Evolutionary conservation across 2,113 vertebrate genomes (phyloP).

Genomic region (Esox niger): DNA sequence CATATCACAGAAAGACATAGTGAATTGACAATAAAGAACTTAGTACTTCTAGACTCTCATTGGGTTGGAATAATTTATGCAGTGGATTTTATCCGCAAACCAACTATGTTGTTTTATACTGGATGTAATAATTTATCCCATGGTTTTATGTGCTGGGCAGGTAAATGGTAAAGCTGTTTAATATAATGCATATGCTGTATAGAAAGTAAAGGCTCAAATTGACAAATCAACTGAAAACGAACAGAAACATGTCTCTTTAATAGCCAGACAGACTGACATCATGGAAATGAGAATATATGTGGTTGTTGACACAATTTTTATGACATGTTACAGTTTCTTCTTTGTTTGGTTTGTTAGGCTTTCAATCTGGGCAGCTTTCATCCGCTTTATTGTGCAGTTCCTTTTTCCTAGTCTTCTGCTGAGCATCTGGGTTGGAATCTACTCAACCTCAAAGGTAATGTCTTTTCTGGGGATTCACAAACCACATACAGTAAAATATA

Average conservation of each 20-base stretch:
- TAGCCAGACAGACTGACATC: too few species aligned
- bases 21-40: constrained; percentile 22
- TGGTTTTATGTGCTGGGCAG: background rate
- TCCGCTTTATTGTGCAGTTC: background rate
- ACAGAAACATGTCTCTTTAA: too few species aligned
- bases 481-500: background rate
- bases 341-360: too few species aligned
- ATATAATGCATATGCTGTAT: too few species aligned
- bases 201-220: too few species aligned
- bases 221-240: too few species aligned
- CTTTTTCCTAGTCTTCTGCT: constrained; percentile 1
- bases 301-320: too few species aligned
- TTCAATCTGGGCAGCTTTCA: too few species aligned
- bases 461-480: constrained; percentile 29
- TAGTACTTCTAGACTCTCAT: background rate
- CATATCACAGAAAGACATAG: constrained; percentile 26
- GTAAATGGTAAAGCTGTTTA: too few species aligned
- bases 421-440: too few species aligned
- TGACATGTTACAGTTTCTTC: too few species aligned
- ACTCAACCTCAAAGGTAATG: constrained; percentile 26
- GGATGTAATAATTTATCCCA: background rate
- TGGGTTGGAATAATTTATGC: background rate
- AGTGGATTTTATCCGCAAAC: background rate
- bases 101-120: background rate
- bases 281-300: too few species aligned